Conservation (phyloP, 2,888 invertebrate genomes). For the Lottia gigantea region DNA sequence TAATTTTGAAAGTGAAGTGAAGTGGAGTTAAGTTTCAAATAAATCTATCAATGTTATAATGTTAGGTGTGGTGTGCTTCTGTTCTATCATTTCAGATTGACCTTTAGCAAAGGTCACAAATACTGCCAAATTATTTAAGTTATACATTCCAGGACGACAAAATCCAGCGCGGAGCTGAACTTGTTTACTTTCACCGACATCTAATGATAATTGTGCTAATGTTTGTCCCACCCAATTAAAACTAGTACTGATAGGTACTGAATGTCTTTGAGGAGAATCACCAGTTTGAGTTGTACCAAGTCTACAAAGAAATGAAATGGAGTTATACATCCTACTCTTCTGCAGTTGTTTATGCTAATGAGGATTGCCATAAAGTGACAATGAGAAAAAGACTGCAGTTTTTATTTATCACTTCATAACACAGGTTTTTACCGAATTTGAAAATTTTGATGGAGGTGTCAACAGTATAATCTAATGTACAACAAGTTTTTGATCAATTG, state of each 20-base stretch:
- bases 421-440: too few species aligned
- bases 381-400: too few species aligned
- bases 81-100: conserved; percentile 56
- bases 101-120: conserved; percentile 52
- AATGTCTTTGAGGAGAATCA: conserved; percentile 18
- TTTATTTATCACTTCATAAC: too few species aligned
- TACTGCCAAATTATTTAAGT: conserved; percentile 59
- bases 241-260: conserved; percentile 24
- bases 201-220: conserved; percentile 50
- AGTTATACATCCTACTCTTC: too few species aligned
- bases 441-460: too few species aligned
- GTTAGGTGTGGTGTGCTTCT: conserved; percentile 56
- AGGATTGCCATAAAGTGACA: too few species aligned
- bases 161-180: conserved; percentile 59
- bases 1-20: too few species aligned
- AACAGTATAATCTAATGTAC: too few species aligned
- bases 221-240: conserved; percentile 65
- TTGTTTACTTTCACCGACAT: conserved; percentile 45
- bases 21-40: background rate
- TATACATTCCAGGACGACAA: conserved; percentile 63
- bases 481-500: too few species aligned
- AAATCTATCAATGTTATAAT: conserved; percentile 29
- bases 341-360: too few species aligned
- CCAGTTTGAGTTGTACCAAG: background rate
- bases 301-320: too few species aligned